Base-by-base conservation (phyloP, 2,888 invertebrate genomes). In the Drosophila dives region DNA sequence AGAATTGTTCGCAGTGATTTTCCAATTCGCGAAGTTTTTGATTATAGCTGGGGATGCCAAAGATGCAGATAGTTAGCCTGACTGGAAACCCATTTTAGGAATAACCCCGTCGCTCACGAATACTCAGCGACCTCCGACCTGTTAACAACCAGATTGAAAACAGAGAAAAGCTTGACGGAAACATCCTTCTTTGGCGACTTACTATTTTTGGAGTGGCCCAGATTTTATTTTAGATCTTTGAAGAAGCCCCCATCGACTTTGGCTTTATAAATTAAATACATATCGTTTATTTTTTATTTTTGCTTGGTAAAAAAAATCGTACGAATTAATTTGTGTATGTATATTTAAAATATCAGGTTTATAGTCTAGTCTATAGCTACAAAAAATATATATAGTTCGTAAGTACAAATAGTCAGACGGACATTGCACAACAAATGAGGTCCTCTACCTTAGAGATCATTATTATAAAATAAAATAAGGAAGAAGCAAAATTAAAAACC, bases 291-390 rank as follows among this genome's bases (percentile, higher is more conserved):
- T 45, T 45, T 45, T 23, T 45, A 23, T 45, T 45, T 45, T 45
- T 23, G 45, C 7, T 45, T 45, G 45, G 45, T 45, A 45, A 45
- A 45, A 45, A 29, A 48, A 34, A 55, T 55, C 45, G 45, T 45
- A 8, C n/a, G 45, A 23, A 45, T 45, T 45, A n/a, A 10, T 40
- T 40, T 45, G 20, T 45, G 15, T 23, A 23, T 23, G 23, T 45
- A 23, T 45, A 23, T 23, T 45, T 45, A 45, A 45, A 15, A 45
- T 45, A 45, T 45, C 45, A 45, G 45, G 45, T 45, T 17, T 45
- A 45, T 23, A 23, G 45, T 45, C 15, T 45, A 45, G 7, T 15
- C 23, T 45, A 45, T 8, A 45, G 45, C 45, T 45, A 45, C 20
- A 15, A 45, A 45, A 38, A 42, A 45, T 23, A 23, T 4, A 23